phyloP scores from a whole-genome alignment of 2,797 vertebrate genomes.

The Enteromius trimaculatus region DNA sequence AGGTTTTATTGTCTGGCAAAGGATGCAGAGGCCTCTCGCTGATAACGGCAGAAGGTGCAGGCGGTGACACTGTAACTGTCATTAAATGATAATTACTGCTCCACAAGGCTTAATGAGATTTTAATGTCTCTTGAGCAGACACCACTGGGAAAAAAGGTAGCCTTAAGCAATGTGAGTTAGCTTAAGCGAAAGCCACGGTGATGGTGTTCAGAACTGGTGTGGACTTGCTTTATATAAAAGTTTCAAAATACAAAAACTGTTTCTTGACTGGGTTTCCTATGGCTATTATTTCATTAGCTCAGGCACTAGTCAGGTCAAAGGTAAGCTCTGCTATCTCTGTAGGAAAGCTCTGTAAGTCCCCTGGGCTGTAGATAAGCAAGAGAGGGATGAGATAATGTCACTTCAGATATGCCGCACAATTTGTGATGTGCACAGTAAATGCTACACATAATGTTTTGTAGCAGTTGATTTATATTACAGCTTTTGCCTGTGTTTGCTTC shows the following conservation, averaged over 20 bases:
- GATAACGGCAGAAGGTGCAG: constrained; percentile 52
- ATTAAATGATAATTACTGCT: constrained; percentile 60
- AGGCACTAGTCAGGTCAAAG: constrained; percentile 34
- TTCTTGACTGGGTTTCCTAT: neutral
- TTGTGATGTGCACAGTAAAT: constrained; percentile 8
- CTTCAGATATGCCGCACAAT: constrained; percentile 3
- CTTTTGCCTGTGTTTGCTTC: neutral
- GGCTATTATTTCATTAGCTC: neutral
- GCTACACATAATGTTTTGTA: neutral
- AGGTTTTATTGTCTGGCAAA: constrained; percentile 56
- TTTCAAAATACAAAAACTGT: neutral
- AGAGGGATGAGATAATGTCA: constrained; percentile 19
- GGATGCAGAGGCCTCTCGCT: constrained; percentile 26
- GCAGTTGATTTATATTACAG: neutral
- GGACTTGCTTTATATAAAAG: neutral
- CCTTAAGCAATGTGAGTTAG: constrained; percentile 43
- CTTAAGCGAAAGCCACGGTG: neutral
- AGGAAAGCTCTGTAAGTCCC: constrained; percentile 20
- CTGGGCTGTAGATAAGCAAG: constrained; percentile 23
- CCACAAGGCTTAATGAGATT: constrained; percentile 51
- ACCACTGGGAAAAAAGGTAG: constrained; percentile 39
- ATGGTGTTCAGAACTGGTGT: neutral
- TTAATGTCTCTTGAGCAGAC: constrained; percentile 49
- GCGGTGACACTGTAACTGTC: constrained; percentile 57
- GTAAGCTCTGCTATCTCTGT: constrained; percentile 30